phyloP scores from a whole-genome alignment of 2,888 invertebrate species.

The Agrochola lychnidis region DNA sequence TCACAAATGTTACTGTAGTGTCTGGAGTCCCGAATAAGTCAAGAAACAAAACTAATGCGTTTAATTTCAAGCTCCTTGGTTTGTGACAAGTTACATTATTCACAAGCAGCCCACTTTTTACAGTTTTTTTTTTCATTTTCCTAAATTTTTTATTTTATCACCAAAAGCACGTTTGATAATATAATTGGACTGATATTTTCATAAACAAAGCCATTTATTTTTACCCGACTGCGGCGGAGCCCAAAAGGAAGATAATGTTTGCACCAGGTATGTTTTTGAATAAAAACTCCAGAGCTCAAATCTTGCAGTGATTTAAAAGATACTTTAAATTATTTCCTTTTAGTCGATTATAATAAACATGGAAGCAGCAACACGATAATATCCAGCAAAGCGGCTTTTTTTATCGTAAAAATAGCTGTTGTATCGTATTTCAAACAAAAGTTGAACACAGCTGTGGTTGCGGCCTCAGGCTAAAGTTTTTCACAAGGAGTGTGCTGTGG shows the following conservation, averaged over 20 bases:
- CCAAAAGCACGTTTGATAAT: not conserved
- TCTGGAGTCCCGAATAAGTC: slow-evolving; percentile 6
- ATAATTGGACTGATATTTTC: not conserved
- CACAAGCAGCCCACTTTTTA: not conserved
- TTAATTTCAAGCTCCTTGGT: slow-evolving; percentile 17
- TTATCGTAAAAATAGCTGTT: slow-evolving; percentile 48
- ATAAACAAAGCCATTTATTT: not conserved
- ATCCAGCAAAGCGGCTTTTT: slow-evolving; percentile 33
- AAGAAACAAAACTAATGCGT: slow-evolving; percentile 11
- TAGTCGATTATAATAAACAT: slow-evolving; percentile 34
- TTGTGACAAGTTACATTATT: not conserved
- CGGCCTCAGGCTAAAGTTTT: slow-evolving; percentile 55
- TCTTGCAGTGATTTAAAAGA: not conserved
- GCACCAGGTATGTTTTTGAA: not conserved
- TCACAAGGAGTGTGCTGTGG: slow-evolving; percentile 50
- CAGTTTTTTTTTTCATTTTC: not conserved
- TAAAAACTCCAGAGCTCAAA: not conserved
- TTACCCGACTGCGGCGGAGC: not conserved
- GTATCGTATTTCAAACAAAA: slow-evolving; percentile 62
- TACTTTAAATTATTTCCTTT: slow-evolving; percentile 15
- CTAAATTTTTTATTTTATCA: not conserved
- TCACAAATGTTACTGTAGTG: slow-evolving; percentile 11
- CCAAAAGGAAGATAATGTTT: not conserved
- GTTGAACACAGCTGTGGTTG: slow-evolving; percentile 58
- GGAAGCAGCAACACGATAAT: slow-evolving; percentile 32